Conservation (phyloP, 2,797 vertebrate genomes). For the Brachyalestes nurse region DNA sequence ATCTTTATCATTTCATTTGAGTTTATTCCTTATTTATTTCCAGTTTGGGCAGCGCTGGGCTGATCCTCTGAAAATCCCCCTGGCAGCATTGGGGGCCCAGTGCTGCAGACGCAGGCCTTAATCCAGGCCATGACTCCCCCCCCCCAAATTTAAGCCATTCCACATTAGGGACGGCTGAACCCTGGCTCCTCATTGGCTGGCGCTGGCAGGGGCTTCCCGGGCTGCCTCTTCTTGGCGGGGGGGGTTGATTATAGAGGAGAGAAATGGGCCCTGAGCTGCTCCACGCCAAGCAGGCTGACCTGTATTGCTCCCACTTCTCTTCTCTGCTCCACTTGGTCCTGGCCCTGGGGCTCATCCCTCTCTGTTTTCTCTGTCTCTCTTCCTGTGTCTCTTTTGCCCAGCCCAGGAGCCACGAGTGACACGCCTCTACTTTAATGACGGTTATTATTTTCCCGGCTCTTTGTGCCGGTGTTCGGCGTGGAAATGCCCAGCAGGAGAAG, state of each 20-base stretch:
- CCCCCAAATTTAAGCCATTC: slow-evolving; percentile 67
- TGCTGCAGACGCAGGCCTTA: slow-evolving; percentile 64
- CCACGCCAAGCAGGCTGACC: slow-evolving; percentile 5
- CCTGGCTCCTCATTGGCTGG: slow-evolving; percentile 58
- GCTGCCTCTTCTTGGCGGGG: slow-evolving; percentile 49
- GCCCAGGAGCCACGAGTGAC: slow-evolving; percentile 25
- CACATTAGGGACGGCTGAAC: slow-evolving; percentile 67
- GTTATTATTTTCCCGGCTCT: slow-evolving; percentile 39
- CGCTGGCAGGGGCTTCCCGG: slow-evolving; percentile 48
- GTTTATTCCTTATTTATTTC: slow-evolving; percentile 67
- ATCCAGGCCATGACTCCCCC: slow-evolving; percentile 67
- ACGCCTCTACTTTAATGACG: slow-evolving; percentile 26
- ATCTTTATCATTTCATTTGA: slow-evolving; percentile 57
- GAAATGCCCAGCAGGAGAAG: slow-evolving; percentile 30
- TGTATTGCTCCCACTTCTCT: not conserved
- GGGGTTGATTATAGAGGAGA: slow-evolving; percentile 44
- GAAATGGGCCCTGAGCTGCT: slow-evolving; percentile 24
- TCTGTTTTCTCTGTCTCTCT: slow-evolving; percentile 7
- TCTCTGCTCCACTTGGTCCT: not conserved
- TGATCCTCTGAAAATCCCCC: slow-evolving; percentile 67
- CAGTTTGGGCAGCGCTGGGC: slow-evolving; percentile 49
- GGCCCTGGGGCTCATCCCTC: slow-evolving; percentile 23
- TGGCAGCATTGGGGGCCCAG: slow-evolving; percentile 61
- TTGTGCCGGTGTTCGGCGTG: slow-evolving; percentile 29
- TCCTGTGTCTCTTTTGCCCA: not conserved